Evolutionary conservation across 1,140 invertebrate species (phyloP), one percentile per base, ranked within the genome.

Genomic region (Heliconius melpomene): DNA sequence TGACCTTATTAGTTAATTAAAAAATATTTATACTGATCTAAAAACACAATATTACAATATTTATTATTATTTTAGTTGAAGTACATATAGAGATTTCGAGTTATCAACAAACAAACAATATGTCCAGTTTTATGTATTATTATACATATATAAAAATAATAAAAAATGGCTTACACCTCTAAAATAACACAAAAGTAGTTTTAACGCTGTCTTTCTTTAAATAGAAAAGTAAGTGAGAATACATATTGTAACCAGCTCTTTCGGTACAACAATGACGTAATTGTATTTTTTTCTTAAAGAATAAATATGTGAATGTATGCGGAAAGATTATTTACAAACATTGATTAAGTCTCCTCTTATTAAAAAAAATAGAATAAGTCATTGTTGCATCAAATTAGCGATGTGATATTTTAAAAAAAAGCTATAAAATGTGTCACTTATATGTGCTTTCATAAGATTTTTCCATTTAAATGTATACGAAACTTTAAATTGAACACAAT

Each of bases 381-480:
- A 20, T 46, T 46, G 40, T 46, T 46, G 40, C 13, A 16, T 16
- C 40, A 46, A 46, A 46, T 16, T 46, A 16, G 40, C 40, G 40
- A 3, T 26, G 20, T 60, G n/a, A 60, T 60, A 23, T 23, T 60
- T 60, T 3, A 13, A 66, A 13, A 66, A 66, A 66, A 66, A 26
- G 16, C n/a, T 29, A 3, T 5, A 7, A 66, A 66, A 66, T 18
- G 16, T 26, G 26, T 26, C 23, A 29, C n/a, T 66, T 29, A 11
- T 66, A 29, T 26, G 26, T 29, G 29, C n/a, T 66, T 29, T 66
- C 60, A 26, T 66, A 16, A 13, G 26, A 29, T 26, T 66, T 66
- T 66, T 66, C 11, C 23, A 66, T 66, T 66, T 29, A 66, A 66
- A 66, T 66, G 60, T 66, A 66, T 66, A 66, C 60, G 60, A 66